Evolutionary conservation across 2,888 invertebrate species (phyloP).

Genomic region (Catocala fraxini): DNA sequence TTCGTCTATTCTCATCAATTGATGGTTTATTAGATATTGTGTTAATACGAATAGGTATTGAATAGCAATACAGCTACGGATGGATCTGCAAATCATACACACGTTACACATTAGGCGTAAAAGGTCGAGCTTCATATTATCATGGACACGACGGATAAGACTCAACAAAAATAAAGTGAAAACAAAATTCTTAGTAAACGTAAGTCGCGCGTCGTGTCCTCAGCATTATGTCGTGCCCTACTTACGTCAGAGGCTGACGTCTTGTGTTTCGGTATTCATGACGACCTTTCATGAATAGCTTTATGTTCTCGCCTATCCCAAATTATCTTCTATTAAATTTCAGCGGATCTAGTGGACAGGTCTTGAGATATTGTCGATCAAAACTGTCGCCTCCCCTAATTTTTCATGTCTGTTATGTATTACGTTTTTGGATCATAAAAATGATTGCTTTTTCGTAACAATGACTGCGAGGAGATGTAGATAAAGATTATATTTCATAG

Average conservation of each 20-base stretch:
- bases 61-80: too few species aligned
- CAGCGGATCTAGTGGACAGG: slow-evolving; percentile 22
- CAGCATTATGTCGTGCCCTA: slow-evolving; percentile 34
- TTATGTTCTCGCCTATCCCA: slow-evolving; percentile 28
- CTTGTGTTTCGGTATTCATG: slow-evolving; percentile 51
- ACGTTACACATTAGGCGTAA: too few species aligned
- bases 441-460: neutral
- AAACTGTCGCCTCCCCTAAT: slow-evolving; percentile 29
- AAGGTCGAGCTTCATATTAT: slow-evolving; percentile 3
- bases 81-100: too few species aligned
- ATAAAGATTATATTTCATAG: neutral
- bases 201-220: slow-evolving; percentile 14
- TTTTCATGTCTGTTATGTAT: slow-evolving; percentile 12
- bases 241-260: slow-evolving; percentile 37
- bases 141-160: slow-evolving; percentile 16
- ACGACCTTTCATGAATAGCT: slow-evolving; percentile 31
- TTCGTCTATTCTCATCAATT: too few species aligned
- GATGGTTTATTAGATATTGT: too few species aligned
- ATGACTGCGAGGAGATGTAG: neutral
- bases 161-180: slow-evolving; percentile 21
- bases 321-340: slow-evolving; percentile 49
- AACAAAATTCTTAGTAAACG: slow-evolving; percentile 20
- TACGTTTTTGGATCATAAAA: neutral
- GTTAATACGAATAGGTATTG: too few species aligned
- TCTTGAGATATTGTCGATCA: slow-evolving; percentile 38